Conservation (phyloP, 2,888 invertebrate genomes). For the Oscheius sp. region DNA sequence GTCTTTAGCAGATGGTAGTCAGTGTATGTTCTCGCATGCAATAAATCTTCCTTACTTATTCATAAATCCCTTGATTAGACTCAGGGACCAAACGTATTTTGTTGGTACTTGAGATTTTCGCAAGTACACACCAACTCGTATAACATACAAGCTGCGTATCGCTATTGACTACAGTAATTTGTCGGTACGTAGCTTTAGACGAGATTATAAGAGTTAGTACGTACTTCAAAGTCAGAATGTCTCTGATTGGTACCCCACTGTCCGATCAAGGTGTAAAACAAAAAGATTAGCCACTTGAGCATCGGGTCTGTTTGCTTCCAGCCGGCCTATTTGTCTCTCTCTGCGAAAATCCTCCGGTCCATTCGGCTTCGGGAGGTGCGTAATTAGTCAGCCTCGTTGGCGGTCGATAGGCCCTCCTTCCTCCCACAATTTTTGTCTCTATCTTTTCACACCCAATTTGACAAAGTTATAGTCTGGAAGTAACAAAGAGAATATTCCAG, state of each 20-base stretch:
- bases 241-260: conserved; percentile 1
- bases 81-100: too few species aligned
- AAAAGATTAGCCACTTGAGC: too few species aligned
- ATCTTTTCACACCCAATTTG: neutral
- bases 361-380: conserved; percentile 18
- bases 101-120: too few species aligned
- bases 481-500: neutral
- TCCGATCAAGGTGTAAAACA: neutral
- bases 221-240: neutral
- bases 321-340: neutral
- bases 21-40: too few species aligned
- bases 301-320: neutral
- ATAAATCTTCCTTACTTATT: too few species aligned
- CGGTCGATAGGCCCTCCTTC: conserved; percentile 7
- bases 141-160: neutral
- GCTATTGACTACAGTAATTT: neutral
- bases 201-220: neutral
- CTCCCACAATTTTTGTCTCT: conserved; percentile 2
- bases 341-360: conserved; percentile 17
- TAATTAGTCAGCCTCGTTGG: conserved; percentile 32
- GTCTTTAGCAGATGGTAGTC: too few species aligned
- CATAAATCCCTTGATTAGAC: too few species aligned
- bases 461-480: neutral
- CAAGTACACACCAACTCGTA: neutral
- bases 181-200: neutral